Evolutionary conservation across 2,797 vertebrate species (phyloP).

Genomic region (Falco novaeseelandiae): DNA sequence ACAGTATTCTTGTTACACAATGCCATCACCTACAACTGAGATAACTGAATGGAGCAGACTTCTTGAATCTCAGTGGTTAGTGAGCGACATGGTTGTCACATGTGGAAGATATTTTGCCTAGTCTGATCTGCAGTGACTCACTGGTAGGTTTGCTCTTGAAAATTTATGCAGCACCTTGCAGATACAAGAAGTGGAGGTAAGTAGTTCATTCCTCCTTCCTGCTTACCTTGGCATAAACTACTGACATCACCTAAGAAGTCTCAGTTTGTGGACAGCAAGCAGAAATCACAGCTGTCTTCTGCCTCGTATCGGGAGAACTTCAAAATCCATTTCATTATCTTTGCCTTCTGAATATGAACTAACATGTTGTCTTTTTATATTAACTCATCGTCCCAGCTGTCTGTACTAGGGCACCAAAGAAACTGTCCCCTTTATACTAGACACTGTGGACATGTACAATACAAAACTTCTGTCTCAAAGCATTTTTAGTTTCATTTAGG

Average conservation of each 20-base stretch:
- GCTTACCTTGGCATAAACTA: background rate
- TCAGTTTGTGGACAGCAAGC: background rate
- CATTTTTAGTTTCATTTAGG: background rate
- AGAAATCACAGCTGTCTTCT: background rate
- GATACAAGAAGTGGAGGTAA: background rate
- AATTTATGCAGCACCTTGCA: background rate
- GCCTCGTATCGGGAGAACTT: background rate
- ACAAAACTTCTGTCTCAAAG: background rate
- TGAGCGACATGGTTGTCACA: background rate
- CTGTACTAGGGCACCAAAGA: background rate
- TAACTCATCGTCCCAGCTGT: background rate
- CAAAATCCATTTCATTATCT: background rate
- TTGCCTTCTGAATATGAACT: background rate
- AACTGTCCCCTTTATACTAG: background rate
- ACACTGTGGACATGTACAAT: background rate
- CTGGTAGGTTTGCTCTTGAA: background rate
- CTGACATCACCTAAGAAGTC: slow-evolving; percentile 3
- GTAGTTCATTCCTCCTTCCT: background rate
- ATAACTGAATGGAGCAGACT: background rate
- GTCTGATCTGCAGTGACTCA: background rate
- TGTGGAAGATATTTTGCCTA: slow-evolving; percentile 7
- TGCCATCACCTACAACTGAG: background rate
- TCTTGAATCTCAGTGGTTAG: background rate
- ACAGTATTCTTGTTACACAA: background rate
- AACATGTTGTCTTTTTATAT: background rate